A percentile compares a stretch with the other conserved stretches of the same genome.
phyloP scores from a whole-genome alignment of 2,888 invertebrate species.

The Drosophila putrida region DNA sequence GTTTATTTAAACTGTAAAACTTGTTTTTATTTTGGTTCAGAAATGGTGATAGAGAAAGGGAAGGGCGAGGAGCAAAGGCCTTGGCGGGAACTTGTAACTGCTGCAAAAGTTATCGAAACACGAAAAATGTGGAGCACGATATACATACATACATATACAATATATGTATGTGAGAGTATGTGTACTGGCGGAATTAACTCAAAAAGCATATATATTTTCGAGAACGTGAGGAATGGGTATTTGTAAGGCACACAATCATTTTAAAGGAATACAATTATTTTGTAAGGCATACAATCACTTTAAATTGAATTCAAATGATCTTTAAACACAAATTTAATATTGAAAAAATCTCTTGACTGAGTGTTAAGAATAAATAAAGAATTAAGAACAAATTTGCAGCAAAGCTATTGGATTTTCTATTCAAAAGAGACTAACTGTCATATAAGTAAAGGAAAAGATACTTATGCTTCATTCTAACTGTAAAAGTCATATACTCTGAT shows the following conservation, averaged over 20 bases:
- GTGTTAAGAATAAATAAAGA: no score
- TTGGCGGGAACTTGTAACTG: slow-evolving; percentile 33
- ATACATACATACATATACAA: neutral
- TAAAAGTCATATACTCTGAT: no score
- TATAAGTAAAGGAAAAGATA: no score
- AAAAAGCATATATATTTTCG: slow-evolving; percentile 14
- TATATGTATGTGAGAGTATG: slow-evolving; percentile 16
- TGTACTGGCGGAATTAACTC: slow-evolving; percentile 41
- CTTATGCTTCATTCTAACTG: no score
- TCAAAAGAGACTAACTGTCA: no score
- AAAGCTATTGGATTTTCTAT: neutral
- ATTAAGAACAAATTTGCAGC: neutral
- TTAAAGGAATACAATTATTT: no score
- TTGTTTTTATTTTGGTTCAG: slow-evolving; percentile 47
- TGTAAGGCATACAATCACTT: slow-evolving; percentile 11
- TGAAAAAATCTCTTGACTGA: no score
- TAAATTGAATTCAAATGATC: no score
- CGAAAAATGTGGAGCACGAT: slow-evolving; percentile 64
- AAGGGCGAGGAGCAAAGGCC: neutral
- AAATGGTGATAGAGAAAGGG: no score
- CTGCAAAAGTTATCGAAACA: slow-evolving; percentile 70
- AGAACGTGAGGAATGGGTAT: slow-evolving; percentile 30
- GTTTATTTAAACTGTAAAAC: slow-evolving; percentile 79
- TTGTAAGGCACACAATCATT: slow-evolving; percentile 18
- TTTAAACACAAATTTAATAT: no score